phyloP scores from a whole-genome alignment of 2,888 invertebrate genomes.

The Acrobasis repandana region DNA sequence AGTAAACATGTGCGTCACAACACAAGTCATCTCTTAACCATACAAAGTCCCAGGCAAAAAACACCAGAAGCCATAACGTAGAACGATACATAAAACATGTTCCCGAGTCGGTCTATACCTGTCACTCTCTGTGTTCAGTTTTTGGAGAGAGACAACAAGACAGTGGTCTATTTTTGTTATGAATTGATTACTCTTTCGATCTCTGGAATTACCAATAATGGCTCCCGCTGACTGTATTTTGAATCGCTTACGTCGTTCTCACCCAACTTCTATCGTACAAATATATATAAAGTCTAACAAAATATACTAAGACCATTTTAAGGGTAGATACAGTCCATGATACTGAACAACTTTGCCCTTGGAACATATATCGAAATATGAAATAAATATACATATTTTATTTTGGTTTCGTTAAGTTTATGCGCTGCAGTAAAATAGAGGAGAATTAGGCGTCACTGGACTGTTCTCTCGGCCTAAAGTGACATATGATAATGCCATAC shows the following conservation, averaged over 20 bases:
- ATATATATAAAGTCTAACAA: too few species aligned
- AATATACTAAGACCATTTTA: too few species aligned
- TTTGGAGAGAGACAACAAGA: constrained; percentile 6
- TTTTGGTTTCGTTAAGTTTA: too few species aligned
- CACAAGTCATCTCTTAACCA: background rate
- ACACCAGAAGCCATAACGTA: constrained; percentile 6
- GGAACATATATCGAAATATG: too few species aligned
- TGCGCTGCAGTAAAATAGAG: too few species aligned
- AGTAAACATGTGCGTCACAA: background rate
- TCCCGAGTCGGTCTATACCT: constrained; percentile 1
- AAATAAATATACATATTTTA: too few species aligned
- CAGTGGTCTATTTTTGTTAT: constrained; percentile 7
- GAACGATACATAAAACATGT: constrained; percentile 3
- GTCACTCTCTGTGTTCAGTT: constrained; percentile 5
- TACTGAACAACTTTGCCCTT: too few species aligned
- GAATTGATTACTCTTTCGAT: constrained; percentile 5
- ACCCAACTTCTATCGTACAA: too few species aligned
- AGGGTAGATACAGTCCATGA: too few species aligned
- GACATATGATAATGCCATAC: too few species aligned
- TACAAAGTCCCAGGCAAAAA: constrained; percentile 2
- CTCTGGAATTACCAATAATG: background rate
- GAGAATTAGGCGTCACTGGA: too few species aligned
- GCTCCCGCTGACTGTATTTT: background rate
- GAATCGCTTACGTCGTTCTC: background rate
- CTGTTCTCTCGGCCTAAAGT: too few species aligned